phyloP scores from a whole-genome alignment of 2,888 invertebrate species.

The Drosophila algonquin region DNA sequence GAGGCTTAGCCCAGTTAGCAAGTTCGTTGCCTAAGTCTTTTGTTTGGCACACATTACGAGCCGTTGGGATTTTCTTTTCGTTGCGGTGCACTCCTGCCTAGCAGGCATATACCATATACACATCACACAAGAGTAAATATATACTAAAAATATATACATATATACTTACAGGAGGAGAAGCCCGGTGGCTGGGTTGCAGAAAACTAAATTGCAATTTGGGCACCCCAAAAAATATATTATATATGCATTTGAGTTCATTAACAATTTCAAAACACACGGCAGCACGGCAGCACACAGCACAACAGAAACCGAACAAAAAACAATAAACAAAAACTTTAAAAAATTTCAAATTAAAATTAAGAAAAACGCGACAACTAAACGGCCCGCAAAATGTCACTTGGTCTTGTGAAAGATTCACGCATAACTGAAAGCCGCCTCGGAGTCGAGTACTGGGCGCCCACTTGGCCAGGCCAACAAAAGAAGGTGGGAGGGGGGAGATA shows the following conservation, averaged over 20 bases:
- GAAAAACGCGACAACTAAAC: conserved; percentile 24
- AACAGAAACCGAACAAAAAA: conserved; percentile 15
- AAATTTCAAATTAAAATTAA: conserved; percentile 22
- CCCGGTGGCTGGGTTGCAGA: conserved; percentile 2
- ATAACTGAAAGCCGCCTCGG: conserved; percentile 67
- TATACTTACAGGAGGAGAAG: conserved; percentile 20
- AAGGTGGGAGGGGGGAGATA: background rate
- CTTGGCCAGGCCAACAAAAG: conserved; percentile 4
- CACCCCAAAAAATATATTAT: conserved; percentile 31
- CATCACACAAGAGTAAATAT: no score
- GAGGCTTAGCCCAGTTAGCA: conserved; percentile 53
- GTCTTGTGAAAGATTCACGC: conserved; percentile 81
- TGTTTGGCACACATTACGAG: conserved; percentile 48
- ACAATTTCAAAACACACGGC: conserved; percentile 26
- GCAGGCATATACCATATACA: background rate
- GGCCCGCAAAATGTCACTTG: conserved; percentile 61
- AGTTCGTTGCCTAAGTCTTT: conserved; percentile 80
- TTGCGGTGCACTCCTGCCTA: background rate
- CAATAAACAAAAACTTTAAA: background rate
- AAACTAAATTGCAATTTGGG: conserved; percentile 30
- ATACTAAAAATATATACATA: background rate
- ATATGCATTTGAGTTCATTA: conserved; percentile 36
- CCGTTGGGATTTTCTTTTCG: conserved; percentile 13
- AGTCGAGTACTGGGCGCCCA: conserved; percentile 14
- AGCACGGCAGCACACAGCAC: background rate